phyloP scores from a whole-genome alignment of 2,113 vertebrate genomes.

The Thunnus thynnus region DNA sequence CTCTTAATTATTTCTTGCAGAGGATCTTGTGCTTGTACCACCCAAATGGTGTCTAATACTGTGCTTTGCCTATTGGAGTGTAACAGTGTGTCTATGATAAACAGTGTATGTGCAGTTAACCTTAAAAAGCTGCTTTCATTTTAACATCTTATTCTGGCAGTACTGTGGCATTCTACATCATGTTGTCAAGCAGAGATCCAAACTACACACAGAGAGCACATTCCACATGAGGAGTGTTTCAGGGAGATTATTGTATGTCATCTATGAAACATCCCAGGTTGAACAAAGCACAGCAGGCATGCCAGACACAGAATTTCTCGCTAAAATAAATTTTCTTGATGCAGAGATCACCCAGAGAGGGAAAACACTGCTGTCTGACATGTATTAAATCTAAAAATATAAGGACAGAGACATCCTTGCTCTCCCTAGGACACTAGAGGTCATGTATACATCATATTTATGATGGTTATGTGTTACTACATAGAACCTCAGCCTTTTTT shows the following conservation, averaged over 20 bases:
- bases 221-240: constrained; percentile 44
- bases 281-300: constrained; percentile 24
- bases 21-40: constrained; percentile 8
- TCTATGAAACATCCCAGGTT: constrained; percentile 48
- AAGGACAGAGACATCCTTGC: neutral
- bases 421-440: neutral
- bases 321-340: constrained; percentile 26
- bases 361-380: neutral
- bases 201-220: constrained; percentile 48
- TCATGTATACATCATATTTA: constrained; percentile 1
- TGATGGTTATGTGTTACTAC: neutral
- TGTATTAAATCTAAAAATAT: constrained; percentile 18
- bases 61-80: neutral
- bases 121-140: constrained; percentile 28
- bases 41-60: neutral
- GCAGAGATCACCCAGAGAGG: constrained; percentile 44
- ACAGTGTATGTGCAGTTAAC: constrained; percentile 6
- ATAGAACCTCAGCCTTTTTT: neutral
- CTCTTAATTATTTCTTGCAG: neutral
- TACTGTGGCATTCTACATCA: constrained; percentile 32
- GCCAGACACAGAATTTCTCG: constrained; percentile 16
- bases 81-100: neutral
- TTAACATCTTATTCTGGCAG: constrained; percentile 47
- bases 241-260: constrained; percentile 36
- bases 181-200: constrained; percentile 54